Percentiles rank a stretch among this genome's conserved stretches.
Evolutionary conservation across 1,140 invertebrate genomes (phyloP).

Genomic region (Panulirus ornatus): DNA sequence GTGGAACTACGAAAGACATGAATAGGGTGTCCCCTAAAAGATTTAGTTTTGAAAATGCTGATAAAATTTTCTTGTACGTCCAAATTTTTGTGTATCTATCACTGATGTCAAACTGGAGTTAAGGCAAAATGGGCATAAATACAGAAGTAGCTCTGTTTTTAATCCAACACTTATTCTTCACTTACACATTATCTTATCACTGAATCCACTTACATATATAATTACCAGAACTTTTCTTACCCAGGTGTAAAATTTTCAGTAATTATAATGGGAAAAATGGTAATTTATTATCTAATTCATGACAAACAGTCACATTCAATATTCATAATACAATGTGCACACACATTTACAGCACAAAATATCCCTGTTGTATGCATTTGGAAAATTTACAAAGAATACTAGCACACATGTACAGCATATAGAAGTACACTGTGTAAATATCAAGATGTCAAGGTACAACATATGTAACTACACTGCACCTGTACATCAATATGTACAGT

Average conservation of each 20-base stretch:
- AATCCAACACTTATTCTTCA: neutral
- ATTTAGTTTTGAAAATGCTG: neutral
- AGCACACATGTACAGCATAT: conserved; percentile 26
- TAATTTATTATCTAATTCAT: neutral
- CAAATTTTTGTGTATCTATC: conserved; percentile 17
- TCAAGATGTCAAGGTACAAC: neutral
- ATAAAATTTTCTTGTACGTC: conserved; percentile 1
- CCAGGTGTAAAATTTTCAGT: too few species aligned
- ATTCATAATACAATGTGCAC: neutral
- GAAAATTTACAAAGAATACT: neutral
- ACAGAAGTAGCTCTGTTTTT: neutral
- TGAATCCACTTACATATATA: neutral
- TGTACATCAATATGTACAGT: neutral
- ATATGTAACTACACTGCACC: neutral
- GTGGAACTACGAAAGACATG: neutral
- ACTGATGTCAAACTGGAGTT: conserved; percentile 29
- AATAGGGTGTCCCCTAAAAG: neutral
- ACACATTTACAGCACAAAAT: neutral
- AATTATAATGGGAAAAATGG: neutral
- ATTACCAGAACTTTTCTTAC: neutral
- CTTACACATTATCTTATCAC: neutral
- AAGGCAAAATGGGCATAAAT: conserved; percentile 48
- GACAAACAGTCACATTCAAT: neutral
- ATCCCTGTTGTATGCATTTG: neutral
- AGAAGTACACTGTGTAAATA: conserved; percentile 4